Evolutionary conservation across 1,140 invertebrate species (phyloP), one percentile per base, ranked within the genome.

Genomic region (Metaphire vulgaris): DNA sequence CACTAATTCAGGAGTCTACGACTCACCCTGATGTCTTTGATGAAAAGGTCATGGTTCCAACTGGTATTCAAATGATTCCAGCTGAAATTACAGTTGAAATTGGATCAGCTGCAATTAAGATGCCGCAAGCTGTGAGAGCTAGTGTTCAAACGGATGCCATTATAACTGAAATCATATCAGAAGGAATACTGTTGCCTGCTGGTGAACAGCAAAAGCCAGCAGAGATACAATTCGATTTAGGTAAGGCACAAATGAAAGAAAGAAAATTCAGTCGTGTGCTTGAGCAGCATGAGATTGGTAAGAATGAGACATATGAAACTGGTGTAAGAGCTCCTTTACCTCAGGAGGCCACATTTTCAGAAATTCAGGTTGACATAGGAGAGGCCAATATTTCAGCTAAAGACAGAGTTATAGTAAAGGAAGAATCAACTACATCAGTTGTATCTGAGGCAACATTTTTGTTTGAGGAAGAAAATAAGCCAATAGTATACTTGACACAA

Each of bases 111-210:
- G 29, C 1, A 6, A 14, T 71, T 1, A 33, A 33, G 30, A 28
- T 69, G n/a, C 69, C 65, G 32, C 30, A 32, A 32, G 64, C 31
- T 21, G 34, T 34, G 33, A 12, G 31, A 69, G 67, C 33, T 16
- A 15, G 30, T 6, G n/a, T 30, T 33, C 66, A 72, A 41, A 30
- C 15, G 21, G 31, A 72, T 2, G 33, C 32, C 14, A 34, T 75
- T n/a, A 2, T 69, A 33, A 69, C 67, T 31, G 67, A 75, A 69
- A 69, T 21, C 32, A 30, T 65, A 69, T 31, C 33, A 71, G 30
- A 30, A 0, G 69, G 69, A 71, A 71, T 71, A 29, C 28, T 71
- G 1, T 30, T 32, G 6, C 69, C 30, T 6, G 0, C 12, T 30
- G 69, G 33, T 14, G 69, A 30, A 33, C 30, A 33, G 32, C 30